Evolutionary conservation across 1,140 invertebrate genomes (phyloP), one percentile per base, ranked within the genome.

Genomic region (Procambarus virginalis): DNA sequence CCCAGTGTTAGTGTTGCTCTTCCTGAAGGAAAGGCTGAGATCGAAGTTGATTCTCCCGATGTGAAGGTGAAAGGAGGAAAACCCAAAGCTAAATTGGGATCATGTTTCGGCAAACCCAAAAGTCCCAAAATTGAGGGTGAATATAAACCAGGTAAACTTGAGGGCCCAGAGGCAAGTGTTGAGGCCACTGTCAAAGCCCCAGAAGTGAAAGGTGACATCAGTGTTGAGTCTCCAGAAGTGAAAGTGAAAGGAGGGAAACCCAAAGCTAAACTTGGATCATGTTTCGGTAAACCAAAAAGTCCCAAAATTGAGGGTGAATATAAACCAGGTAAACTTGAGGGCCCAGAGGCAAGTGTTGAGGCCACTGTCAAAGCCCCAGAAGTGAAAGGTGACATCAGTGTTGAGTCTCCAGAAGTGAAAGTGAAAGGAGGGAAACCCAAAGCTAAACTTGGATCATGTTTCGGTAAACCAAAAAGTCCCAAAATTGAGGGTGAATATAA

Each of bases 81-180:
- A 60, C 79, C 90, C 2, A 91, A 86, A 51, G 22, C 58, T 9
- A 86, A 86, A 75, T 49, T 91, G 3, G 90, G 90, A 46, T 91
- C 90, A 22, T 91, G 90, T 49, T 86, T 91, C 45, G 90, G 84
- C 45, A 91, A 91, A 78, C 84, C 84, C 12, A 83, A 83, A 34
- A 75, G 48, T 45, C 60, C 64, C 5, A 45, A 88, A 49, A n/a
- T 88, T n/a, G 86, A 75, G n/a, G 78, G 78, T 5, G 86, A 88
- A 88, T 88, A 88, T 82, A 82, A 88, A 51, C 86, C 86, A 45
- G 77, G 46, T 3, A 88, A 73, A 45, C 10, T 87, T 34, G 60
- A 85, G 22, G 58, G 51, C 75, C n/a, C 73, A 51, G 34, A 77
- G 49, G 68, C 22, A 51, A 60, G 78, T 68, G 78, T n/a, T 49